Evolutionary conservation across 2,797 vertebrate genomes (phyloP), one percentile per base, ranked within the genome.

Genomic region (Triplophysa yarkandensis): DNA sequence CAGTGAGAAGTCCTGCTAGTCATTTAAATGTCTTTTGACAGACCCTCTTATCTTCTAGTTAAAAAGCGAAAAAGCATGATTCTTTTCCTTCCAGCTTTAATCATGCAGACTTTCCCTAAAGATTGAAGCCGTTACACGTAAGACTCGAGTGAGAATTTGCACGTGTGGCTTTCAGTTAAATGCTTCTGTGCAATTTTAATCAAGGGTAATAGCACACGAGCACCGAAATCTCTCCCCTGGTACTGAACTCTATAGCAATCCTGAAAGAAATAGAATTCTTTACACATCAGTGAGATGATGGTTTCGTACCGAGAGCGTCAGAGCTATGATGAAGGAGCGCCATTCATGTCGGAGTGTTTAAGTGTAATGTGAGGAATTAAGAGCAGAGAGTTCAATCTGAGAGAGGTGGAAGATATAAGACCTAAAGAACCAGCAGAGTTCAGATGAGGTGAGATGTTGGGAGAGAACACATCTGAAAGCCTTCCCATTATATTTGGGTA

Each of bases 141-240:
- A 16, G 48, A 39, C 72, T 67, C 55, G 27, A 74, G 50, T 44
- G 50, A 61, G 65, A 46, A 74, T 27, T 46, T 74, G 52, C 34
- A 28, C 17, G 1, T 55, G 39, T 74, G 50, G 55, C 36, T 67
- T 67, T 68, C 30, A 39, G 41, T 68, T 75, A 75, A 74, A 74
- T 66, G 73, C 54, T 57, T 75, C 54, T 68, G 63, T 61, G 73
- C 73, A 75, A 75, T 75, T 68, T 75, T 75, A 75, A 75, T 75
- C 73, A 75, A 68, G 64, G 32, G 30, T 75, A 68, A 68, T 75
- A 75, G 67, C 55, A 60, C 54, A 68, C 32, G 32, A 50, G 64
- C 54, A 68, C 48, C 34, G 64, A 61, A 75, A 75, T 57, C 6
- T 32, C 64, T 68, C 64, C 73, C 17, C 5, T 28, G 54, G 17